Evolutionary conservation across 2,797 vertebrate species (phyloP).

Genomic region (Oreonectes daqikongensis): DNA sequence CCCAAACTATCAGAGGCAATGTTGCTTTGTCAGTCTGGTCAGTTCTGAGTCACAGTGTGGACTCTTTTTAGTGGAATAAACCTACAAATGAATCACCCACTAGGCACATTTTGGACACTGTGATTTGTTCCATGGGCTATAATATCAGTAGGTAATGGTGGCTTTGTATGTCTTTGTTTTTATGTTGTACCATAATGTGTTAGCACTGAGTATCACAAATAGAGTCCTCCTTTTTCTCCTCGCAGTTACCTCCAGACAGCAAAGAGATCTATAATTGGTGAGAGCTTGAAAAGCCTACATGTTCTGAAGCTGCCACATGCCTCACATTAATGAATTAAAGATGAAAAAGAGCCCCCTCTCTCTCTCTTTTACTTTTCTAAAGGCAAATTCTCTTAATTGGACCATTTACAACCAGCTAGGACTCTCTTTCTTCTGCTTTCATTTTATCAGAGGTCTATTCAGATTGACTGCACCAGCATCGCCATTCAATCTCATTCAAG

Average conservation of each 20-base stretch:
- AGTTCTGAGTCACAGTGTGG: neutral
- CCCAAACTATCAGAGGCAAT: too few species aligned
- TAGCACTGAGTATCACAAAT: constrained; percentile 5
- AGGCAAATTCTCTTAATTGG: constrained; percentile 73
- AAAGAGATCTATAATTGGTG: constrained; percentile 67
- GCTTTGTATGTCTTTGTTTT: constrained; percentile 23
- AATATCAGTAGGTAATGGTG: constrained; percentile 38
- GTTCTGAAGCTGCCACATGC: constrained; percentile 65
- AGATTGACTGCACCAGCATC: constrained; percentile 44
- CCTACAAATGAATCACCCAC: constrained; percentile 11
- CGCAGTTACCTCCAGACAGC: constrained; percentile 43
- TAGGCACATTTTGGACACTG: neutral
- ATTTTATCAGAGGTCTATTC: constrained; percentile 49
- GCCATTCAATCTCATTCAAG: constrained; percentile 43
- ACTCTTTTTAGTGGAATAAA: neutral
- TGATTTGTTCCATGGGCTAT: constrained; percentile 12
- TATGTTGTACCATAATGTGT: constrained; percentile 6
- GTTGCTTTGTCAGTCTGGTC: neutral
- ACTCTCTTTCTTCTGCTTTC: constrained; percentile 49
- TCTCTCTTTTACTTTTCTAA: constrained; percentile 62
- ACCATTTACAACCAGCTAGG: constrained; percentile 63
- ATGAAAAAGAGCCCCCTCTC: constrained; percentile 64
- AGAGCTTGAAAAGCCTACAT: constrained; percentile 65
- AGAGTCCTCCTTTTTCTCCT: constrained; percentile 10
- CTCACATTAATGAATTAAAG: constrained; percentile 70